phyloP scores from a whole-genome alignment of 2,888 invertebrate species.

The Heliconius sara region DNA sequence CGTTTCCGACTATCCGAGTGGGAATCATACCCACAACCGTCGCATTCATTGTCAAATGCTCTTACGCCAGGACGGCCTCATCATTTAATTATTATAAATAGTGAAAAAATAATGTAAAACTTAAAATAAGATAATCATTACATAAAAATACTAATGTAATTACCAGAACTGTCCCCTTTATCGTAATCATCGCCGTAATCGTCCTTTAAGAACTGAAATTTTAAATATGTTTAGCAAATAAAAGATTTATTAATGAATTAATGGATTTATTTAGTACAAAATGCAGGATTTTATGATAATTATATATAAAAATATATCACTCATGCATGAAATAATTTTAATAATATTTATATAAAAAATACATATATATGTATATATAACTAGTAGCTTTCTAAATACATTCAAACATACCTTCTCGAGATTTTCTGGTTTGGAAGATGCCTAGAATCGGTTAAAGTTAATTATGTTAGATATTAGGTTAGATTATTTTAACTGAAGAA shows the following conservation, averaged over 20 bases:
- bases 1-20: background rate
- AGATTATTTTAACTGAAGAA: constrained; percentile 1
- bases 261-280: no score
- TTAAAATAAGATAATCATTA: background rate
- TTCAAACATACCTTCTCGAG: constrained; percentile 36
- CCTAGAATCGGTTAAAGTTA: constrained; percentile 42
- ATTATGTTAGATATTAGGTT: constrained; percentile 18
- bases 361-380: background rate
- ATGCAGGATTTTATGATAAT: background rate
- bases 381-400: background rate
- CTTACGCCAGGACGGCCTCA: no score
- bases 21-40: background rate
- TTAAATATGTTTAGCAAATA: no score
- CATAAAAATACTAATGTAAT: background rate
- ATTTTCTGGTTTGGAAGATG: constrained; percentile 38
- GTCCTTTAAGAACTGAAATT: background rate
- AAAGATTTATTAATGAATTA: no score
- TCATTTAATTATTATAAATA: no score
- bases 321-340: background rate
- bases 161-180: background rate
- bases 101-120: no score
- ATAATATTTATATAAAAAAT: background rate
- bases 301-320: background rate
- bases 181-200: background rate
- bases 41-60: no score